A percentile compares a stretch with the other conserved stretches of the same genome.
Evolutionary conservation across 2,113 vertebrate genomes (phyloP).

Genomic region (Falcunculus frontatus): DNA sequence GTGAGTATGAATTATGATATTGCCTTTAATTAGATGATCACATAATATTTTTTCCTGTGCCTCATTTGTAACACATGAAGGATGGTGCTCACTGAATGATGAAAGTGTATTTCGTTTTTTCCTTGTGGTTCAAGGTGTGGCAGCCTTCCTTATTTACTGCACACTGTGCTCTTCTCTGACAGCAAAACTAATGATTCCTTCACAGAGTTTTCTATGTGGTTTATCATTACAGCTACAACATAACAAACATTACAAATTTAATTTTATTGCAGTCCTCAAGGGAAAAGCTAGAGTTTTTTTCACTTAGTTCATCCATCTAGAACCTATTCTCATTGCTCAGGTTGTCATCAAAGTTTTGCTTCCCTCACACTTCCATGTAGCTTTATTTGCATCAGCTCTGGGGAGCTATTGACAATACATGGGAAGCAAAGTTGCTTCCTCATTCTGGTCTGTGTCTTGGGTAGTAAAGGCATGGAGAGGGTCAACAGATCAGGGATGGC

Average conservation of each 20-base stretch:
- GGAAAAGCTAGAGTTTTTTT: neutral
- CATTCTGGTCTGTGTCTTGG: neutral
- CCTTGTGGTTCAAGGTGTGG: conserved; percentile 21
- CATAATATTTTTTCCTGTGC: neutral
- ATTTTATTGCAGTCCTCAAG: neutral
- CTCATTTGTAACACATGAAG: neutral
- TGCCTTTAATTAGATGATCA: conserved; percentile 46
- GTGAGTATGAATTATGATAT: conserved; percentile 7
- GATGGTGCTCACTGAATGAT: conserved; percentile 8
- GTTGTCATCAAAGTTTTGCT: neutral
- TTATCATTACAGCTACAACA: neutral
- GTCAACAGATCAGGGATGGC: neutral
- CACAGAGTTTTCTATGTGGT: neutral
- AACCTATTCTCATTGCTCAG: neutral
- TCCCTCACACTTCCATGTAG: neutral
- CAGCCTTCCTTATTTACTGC: conserved; percentile 5
- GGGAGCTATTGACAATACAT: neutral
- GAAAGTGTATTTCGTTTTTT: conserved; percentile 4
- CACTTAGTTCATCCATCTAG: neutral
- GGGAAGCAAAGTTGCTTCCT: neutral
- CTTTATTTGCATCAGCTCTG: neutral
- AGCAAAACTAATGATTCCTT: neutral
- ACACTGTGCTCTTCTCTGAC: neutral
- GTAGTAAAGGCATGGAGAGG: neutral
- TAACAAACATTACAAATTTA: neutral